Conservation (phyloP, 2,797 vertebrate species). For the Nyctibius grandis region DNA sequence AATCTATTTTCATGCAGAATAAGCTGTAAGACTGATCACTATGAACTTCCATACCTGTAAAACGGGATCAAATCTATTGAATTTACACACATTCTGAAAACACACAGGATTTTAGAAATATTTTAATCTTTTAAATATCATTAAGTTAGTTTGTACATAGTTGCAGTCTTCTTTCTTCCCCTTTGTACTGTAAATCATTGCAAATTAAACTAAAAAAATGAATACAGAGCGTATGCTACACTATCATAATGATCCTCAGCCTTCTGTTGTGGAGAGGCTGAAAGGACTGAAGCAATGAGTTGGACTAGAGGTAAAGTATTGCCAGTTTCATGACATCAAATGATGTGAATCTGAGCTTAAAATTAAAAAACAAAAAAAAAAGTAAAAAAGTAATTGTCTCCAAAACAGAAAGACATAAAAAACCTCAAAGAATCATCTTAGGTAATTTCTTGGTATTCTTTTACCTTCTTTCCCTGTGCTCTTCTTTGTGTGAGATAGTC, state of each 20-base stretch:
- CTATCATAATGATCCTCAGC: background rate
- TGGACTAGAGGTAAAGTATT: background rate
- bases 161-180: background rate
- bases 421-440: background rate
- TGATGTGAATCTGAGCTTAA: background rate
- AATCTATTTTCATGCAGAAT: background rate
- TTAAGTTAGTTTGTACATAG: background rate
- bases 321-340: background rate
- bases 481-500: background rate
- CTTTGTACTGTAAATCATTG: background rate
- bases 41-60: background rate
- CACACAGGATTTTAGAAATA: background rate
- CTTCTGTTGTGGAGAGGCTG: background rate
- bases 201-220: background rate
- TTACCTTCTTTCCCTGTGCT: background rate
- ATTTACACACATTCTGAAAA: background rate
- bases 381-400: background rate
- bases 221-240: rapidly evolving
- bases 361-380: background rate
- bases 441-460: background rate
- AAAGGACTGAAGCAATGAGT: background rate
- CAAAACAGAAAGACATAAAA: background rate
- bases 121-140: background rate
- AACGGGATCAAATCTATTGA: background rate
- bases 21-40: background rate